Evolutionary conservation across 1,140 invertebrate genomes (phyloP), one percentile per base, ranked within the genome.

Genomic region (Papilio machaon): DNA sequence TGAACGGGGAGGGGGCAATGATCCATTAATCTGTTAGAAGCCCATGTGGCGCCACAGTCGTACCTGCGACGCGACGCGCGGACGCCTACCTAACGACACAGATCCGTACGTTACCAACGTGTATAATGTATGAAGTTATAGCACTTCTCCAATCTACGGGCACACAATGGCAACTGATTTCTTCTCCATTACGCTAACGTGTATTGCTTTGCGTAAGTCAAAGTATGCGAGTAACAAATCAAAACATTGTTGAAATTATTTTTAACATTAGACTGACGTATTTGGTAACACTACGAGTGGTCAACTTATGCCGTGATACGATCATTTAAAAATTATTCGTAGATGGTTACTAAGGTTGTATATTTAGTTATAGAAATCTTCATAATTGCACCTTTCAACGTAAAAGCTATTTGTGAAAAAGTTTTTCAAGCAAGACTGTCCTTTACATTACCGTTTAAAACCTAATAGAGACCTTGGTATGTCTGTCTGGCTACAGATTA

Each of bases 21-120:
- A 95, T 95, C 95, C 95, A 95, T 95, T 95, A 95, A 95, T 95
- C 95, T 95, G 94, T 92, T 92, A 90, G 95, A 95, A 95, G 95
- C 95, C 95, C 95, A 95, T 94, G 94, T 94, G 95, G 95, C 95
- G 95, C 95, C 95, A 89, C 83, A 87, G 87, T 91, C 90, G 89
- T 94, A 94, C 92, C 93, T 94, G 92, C 87, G 88, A 88, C 91
- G 92, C 93, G 92, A 87, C 91, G 90, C 89, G 88, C 90, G 91
- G 93, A 92, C 92, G 93, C 91, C 92, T 92, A 92, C 87, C 89
- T 93, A 92, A 94, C 91, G 92, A 91, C 91, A 89, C 74, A 77
- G 76, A 79, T 78, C 84, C 87, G 85, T 90, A 90, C 86, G 86
- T 89, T 92, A 89, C 86, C 83, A 87, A 90, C 89, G 88, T 91